These are phyloP conservation scores for Gallinago jamesoni DNA, from an alignment of 2,113 vertebrate species.

Conservation along the genomic window DNA sequence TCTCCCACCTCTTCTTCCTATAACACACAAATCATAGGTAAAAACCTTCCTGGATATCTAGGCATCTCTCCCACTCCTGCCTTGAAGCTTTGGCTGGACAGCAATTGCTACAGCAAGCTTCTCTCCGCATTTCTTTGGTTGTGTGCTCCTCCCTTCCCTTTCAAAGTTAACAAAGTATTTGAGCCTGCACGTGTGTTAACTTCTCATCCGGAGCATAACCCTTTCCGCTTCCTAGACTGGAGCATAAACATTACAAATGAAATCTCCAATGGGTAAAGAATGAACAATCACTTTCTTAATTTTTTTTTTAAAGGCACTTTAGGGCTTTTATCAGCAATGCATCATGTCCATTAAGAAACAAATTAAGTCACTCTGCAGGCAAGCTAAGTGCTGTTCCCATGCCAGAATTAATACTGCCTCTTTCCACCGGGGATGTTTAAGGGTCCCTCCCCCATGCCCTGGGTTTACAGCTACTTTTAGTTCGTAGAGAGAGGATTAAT, in stretches of 20 bases:
- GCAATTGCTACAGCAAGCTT: background rate
- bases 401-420: constrained; percentile 60
- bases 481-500: constrained; percentile 66
- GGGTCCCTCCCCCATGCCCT: constrained; percentile 13
- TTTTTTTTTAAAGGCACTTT: constrained; percentile 69
- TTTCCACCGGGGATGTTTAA: constrained; percentile 16
- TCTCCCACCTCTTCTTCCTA: background rate
- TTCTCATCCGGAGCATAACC: background rate
- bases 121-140: fast-evolving
- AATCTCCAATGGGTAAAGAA: constrained; percentile 51
- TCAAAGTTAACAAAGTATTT: constrained; percentile 2
- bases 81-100: background rate
- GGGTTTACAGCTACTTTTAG: constrained; percentile 64
- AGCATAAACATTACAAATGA: constrained; percentile 44
- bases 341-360: constrained; percentile 76
- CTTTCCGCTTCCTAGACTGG: background rate
- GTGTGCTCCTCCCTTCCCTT: background rate
- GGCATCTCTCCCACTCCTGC: background rate
- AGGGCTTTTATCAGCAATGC: constrained; percentile 74
- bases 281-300: constrained; percentile 64
- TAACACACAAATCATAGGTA: fast-evolving
- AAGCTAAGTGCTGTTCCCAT: constrained; percentile 63
- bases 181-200: background rate
- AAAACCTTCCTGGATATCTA: background rate
- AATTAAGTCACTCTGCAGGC: constrained; percentile 75